These are phyloP conservation scores for Alsophila aescularia DNA, from an alignment of 2,888 invertebrate genomes.

Conservation along the genomic window DNA sequence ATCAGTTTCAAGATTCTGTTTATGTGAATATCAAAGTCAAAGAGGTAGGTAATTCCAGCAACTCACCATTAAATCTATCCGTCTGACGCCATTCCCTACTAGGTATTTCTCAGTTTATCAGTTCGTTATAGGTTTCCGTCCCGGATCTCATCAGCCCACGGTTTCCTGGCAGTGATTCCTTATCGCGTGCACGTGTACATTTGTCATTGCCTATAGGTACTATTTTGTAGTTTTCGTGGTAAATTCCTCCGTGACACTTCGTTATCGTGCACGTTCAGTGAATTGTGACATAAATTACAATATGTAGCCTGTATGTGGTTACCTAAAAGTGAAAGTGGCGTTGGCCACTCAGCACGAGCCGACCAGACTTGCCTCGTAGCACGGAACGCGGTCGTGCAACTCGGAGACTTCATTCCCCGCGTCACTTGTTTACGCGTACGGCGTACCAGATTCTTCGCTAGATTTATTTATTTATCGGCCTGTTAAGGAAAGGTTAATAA, in stretches of 20 bases:
- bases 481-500: conserved; percentile 30
- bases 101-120: conserved; percentile 27
- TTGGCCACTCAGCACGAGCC: conserved; percentile 31
- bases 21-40: not conserved
- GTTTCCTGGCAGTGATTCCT: conserved; percentile 23
- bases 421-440: too few relatives aligned
- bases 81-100: conserved; percentile 32
- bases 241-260: conserved; percentile 19
- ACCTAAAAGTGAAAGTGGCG: conserved; percentile 50
- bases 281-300: conserved; percentile 37
- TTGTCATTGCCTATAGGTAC: conserved; percentile 16
- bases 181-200: conserved; percentile 20
- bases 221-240: conserved; percentile 10
- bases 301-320: conserved; percentile 41
- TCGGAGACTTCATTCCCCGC: conserved; percentile 19
- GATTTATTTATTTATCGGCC: conserved; percentile 7
- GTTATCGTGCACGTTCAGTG: conserved; percentile 24
- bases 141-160: conserved; percentile 55
- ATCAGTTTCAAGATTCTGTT: not conserved
- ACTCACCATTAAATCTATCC: conserved; percentile 37
- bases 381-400: conserved; percentile 14
- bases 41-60: not conserved
- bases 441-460: conserved; percentile 19
- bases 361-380: conserved; percentile 16
- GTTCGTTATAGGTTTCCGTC: conserved; percentile 33